phyloP scores from a whole-genome alignment of 1,140 invertebrate genomes.

The Calephelis virginiensis region DNA sequence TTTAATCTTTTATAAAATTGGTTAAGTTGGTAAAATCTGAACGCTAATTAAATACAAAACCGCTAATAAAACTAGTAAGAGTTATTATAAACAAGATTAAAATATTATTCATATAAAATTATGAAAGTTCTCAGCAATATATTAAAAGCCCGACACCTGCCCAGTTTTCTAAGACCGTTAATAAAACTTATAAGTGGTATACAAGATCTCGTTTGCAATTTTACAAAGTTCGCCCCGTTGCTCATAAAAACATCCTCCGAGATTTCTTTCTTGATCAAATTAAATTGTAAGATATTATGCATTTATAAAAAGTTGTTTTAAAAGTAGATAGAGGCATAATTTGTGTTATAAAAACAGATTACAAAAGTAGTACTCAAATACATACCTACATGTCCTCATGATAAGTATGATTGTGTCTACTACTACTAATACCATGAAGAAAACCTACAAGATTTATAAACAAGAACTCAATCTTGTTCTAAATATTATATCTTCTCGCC shows the following conservation, averaged over 20 bases:
- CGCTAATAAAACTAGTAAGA: neutral
- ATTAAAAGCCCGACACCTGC: slow-evolving; percentile 29
- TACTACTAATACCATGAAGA: no score
- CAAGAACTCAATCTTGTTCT: no score
- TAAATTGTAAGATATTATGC: slow-evolving; percentile 11
- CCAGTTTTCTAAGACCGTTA: slow-evolving; percentile 33
- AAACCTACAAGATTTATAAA: no score
- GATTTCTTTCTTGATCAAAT: slow-evolving; percentile 18
- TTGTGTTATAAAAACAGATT: no score
- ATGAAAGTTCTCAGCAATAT: slow-evolving; percentile 19
- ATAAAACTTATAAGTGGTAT: slow-evolving; percentile 42
- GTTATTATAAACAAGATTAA: slow-evolving; percentile 17
- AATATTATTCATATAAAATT: slow-evolving; percentile 21
- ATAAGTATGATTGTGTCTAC: no score
- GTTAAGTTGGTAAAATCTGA: no score
- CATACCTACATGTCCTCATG: no score
- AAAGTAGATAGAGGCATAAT: neutral
- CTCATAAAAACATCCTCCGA: slow-evolving; percentile 22
- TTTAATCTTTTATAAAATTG: no score
- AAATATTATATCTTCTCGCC: no score
- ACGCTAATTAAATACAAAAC: neutral
- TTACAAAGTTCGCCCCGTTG: slow-evolving; percentile 34
- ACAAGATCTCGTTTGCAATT: slow-evolving; percentile 41
- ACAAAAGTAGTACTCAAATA: no score
- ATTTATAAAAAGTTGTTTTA: slow-evolving; percentile 1